Percentiles rank a stretch among this genome's conserved stretches.
These are phyloP conservation scores for Lanistes nyassanus DNA, from an alignment of 1,140 invertebrate genomes.

Conservation along the genomic window DNA sequence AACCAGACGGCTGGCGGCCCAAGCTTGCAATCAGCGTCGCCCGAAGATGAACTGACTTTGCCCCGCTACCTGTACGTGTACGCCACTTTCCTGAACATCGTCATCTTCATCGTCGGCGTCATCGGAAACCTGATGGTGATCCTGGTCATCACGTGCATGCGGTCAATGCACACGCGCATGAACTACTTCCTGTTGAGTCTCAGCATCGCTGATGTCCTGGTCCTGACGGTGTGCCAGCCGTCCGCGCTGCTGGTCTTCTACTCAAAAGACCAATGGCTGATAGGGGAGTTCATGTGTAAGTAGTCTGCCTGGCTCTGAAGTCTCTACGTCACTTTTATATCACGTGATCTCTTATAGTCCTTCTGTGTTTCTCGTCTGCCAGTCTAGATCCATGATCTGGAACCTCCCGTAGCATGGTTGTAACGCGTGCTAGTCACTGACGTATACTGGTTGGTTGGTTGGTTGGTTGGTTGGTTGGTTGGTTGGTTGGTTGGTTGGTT, in stretches of 20 bases:
- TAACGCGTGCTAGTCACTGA: too few relatives aligned
- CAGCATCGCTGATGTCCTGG: constrained; percentile 49
- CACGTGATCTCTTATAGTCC: background rate
- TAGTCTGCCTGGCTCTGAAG: background rate
- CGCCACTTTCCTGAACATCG: constrained; percentile 82
- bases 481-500: too few relatives aligned
- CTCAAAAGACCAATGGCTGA: constrained; percentile 47
- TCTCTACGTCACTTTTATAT: background rate
- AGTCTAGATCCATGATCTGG: too few relatives aligned
- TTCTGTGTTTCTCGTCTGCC: too few relatives aligned
- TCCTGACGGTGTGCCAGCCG: constrained; percentile 50
- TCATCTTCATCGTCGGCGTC: constrained; percentile 86
- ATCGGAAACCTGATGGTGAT: constrained; percentile 91
- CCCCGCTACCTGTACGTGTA: constrained; percentile 85
- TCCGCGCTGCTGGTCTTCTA: constrained; percentile 51
- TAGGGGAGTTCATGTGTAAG: constrained; percentile 53
- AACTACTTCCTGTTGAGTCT: constrained; percentile 83
- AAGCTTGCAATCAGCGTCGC: too few relatives aligned
- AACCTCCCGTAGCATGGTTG: too few relatives aligned
- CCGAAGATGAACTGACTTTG: constrained; percentile 15
- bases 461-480: too few relatives aligned
- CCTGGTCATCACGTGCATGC: constrained; percentile 88
- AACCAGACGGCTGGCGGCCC: too few relatives aligned
- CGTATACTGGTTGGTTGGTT: too few relatives aligned
- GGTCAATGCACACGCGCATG: constrained; percentile 92